phyloP scores from a whole-genome alignment of 2,797 vertebrate genomes.

The Intellagama lesueurii region DNA sequence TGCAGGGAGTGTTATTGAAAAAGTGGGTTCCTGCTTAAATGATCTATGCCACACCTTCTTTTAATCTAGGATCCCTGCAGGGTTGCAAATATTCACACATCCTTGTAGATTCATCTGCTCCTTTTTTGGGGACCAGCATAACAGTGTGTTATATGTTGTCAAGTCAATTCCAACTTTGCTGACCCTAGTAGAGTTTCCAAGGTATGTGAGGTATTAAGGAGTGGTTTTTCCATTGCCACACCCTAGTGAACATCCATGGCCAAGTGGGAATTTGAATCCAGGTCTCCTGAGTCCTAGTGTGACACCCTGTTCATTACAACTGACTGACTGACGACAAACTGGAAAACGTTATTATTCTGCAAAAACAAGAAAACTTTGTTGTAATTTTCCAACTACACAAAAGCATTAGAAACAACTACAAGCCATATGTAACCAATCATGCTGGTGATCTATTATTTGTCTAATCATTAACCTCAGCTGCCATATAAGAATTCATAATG shows the following conservation, averaged over 20 bases:
- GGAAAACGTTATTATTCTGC: not conserved
- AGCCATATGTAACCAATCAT: slow-evolving; percentile 73
- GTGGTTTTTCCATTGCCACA: too few species aligned
- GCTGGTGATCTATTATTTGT: slow-evolving; percentile 76
- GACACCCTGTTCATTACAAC: too few species aligned
- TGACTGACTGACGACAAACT: not conserved
- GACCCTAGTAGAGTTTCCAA: too few species aligned
- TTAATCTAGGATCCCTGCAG: not conserved
- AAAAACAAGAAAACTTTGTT: slow-evolving; percentile 7
- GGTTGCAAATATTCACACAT: too few species aligned
- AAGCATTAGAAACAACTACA: slow-evolving; percentile 59
- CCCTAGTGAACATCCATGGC: too few species aligned
- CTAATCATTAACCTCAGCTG: slow-evolving; percentile 80
- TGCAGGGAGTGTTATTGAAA: not conserved
- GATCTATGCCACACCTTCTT: not conserved
- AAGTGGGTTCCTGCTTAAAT: not conserved
- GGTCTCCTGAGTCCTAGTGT: too few species aligned
- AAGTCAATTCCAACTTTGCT: too few species aligned
- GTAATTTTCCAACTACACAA: slow-evolving; percentile 58
- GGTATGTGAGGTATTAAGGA: too few species aligned
- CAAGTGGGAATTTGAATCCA: too few species aligned
- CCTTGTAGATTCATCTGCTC: too few species aligned
- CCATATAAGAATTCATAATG: slow-evolving; percentile 78
- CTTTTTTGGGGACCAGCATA: too few species aligned
- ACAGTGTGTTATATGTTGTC: too few species aligned